A percentile compares a stretch with the other conserved stretches of the same genome.
phyloP scores from a whole-genome alignment of 1,140 invertebrate genomes.

The Probaryconus sp. region DNA sequence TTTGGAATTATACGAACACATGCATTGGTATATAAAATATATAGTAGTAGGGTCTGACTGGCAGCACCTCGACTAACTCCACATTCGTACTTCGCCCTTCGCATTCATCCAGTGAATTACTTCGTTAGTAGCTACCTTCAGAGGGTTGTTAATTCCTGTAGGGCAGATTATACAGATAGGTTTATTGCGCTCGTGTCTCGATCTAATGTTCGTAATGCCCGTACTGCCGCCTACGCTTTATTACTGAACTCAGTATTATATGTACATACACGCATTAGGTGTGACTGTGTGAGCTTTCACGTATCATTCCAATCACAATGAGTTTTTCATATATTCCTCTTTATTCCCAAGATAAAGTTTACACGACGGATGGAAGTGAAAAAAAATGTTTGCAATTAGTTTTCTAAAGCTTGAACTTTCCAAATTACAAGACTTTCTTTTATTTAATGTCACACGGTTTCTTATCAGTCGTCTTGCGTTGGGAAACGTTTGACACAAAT shows the following conservation, averaged over 20 bases:
- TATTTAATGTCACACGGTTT: not conserved
- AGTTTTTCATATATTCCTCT: constrained; percentile 52
- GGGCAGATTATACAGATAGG: constrained; percentile 80
- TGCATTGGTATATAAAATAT: constrained; percentile 50
- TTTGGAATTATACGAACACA: constrained; percentile 65
- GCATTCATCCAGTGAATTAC: constrained; percentile 79
- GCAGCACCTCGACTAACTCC: constrained; percentile 53
- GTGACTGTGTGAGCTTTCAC: constrained; percentile 26
- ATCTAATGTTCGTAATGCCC: constrained; percentile 79
- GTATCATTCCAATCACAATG: constrained; percentile 48
- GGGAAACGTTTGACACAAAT: too few species aligned
- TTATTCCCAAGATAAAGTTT: not conserved
- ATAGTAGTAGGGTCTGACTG: constrained; percentile 44
- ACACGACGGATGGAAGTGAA: not conserved
- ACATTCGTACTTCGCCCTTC: constrained; percentile 62
- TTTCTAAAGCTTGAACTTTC: too few species aligned
- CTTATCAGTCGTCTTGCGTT: too few species aligned
- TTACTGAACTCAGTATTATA: constrained; percentile 60
- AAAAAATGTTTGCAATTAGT: not conserved
- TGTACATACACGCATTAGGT: constrained; percentile 42
- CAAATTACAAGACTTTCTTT: too few species aligned
- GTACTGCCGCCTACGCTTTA: constrained; percentile 59
- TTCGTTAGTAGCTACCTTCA: constrained; percentile 79
- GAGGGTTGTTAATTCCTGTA: constrained; percentile 79
- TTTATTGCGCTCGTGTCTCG: constrained; percentile 79